Evolutionary conservation across 2,113 vertebrate species (phyloP).

Genomic region (Eurypyga helias): DNA sequence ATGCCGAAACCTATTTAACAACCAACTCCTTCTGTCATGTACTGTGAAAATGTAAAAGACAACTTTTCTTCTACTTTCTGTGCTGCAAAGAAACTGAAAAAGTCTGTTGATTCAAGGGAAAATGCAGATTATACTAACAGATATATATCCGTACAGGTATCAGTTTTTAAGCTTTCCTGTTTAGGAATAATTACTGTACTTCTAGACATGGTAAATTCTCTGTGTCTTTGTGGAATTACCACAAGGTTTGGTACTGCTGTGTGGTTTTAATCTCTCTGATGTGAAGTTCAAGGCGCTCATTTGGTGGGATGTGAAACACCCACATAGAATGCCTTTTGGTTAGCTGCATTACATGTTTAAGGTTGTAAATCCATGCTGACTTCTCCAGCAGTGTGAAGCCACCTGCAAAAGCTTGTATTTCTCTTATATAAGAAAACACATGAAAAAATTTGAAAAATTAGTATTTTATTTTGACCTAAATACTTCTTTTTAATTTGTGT

Average conservation of each 20-base stretch:
- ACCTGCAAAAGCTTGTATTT: not conserved
- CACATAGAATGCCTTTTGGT: not conserved
- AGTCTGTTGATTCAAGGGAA: not conserved
- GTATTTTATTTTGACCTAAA: not conserved
- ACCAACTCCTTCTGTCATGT: not conserved
- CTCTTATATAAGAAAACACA: accelerated
- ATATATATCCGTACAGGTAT: not conserved
- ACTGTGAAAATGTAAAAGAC: not conserved
- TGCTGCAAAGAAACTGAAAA: not conserved
- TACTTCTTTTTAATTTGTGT: not conserved
- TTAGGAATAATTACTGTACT: not conserved
- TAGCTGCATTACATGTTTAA: not conserved
- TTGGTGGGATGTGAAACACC: not conserved
- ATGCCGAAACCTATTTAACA: not conserved
- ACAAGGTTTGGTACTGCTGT: not conserved
- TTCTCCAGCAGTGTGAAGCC: not conserved
- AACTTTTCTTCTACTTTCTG: not conserved
- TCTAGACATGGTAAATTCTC: not conserved
- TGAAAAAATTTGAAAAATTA: not conserved
- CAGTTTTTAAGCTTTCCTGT: not conserved
- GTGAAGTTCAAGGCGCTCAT: not conserved
- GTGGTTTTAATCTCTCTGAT: not conserved
- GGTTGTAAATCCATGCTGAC: not conserved
- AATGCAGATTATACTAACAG: not conserved
- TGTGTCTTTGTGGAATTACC: not conserved